Evolutionary conservation across 1,140 invertebrate genomes (phyloP).

Genomic region (Chrysomallon squamiferum): DNA sequence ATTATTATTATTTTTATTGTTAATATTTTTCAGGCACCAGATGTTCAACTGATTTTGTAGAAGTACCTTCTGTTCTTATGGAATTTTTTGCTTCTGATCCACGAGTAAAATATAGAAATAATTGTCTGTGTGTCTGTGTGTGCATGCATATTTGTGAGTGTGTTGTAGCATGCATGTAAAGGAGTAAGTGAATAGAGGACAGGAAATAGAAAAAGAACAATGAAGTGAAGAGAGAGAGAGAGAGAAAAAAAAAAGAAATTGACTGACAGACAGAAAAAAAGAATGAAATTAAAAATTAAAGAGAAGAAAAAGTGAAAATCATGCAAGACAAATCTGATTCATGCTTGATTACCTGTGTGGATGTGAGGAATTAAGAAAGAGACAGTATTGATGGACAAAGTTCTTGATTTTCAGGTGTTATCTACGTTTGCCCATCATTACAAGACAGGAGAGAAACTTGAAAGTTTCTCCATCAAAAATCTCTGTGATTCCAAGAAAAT

Average conservation of each 20-base stretch:
- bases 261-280: too few relatives aligned
- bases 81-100: slow-evolving; percentile 96
- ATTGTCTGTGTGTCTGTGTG: slow-evolving; percentile 1
- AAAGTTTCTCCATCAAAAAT: slow-evolving; percentile 74
- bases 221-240: too few relatives aligned
- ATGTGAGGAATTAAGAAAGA: too few relatives aligned
- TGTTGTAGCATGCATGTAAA: slow-evolving; percentile 62
- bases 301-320: too few relatives aligned
- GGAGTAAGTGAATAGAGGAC: slow-evolving; percentile 66
- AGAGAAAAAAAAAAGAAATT: too few relatives aligned
- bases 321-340: too few relatives aligned
- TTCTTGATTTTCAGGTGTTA: slow-evolving; percentile 71
- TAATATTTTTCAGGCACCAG: slow-evolving; percentile 75
- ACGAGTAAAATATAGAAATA: slow-evolving; percentile 68
- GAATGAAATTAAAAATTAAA: too few relatives aligned
- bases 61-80: slow-evolving; percentile 98
- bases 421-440: slow-evolving; percentile 89
- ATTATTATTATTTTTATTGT: too few relatives aligned
- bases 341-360: too few relatives aligned
- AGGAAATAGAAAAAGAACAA: background rate
- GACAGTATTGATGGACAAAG: too few relatives aligned
- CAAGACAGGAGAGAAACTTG: slow-evolving; percentile 84
- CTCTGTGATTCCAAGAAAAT: slow-evolving; percentile 84
- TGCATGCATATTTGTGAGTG: background rate
- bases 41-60: slow-evolving; percentile 96